Evolutionary conservation across 2,113 vertebrate genomes (phyloP), one percentile per base, ranked within the genome.

Genomic region (Eolophus roseicapilla): DNA sequence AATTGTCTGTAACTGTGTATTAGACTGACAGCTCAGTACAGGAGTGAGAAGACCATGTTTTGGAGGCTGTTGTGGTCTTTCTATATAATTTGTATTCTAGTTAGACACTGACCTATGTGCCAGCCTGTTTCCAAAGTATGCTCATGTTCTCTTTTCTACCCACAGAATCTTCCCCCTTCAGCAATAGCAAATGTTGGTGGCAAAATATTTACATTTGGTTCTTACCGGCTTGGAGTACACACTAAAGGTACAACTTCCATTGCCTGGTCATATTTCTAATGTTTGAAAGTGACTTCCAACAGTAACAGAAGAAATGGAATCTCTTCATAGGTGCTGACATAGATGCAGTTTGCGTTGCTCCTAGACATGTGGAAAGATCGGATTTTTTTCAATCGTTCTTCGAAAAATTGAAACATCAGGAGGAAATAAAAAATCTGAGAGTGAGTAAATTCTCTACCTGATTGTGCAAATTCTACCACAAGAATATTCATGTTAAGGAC

Each of bases 341-440:
- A 83, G 99, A 99, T 97, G 98, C 99, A 44, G 98, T 99, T 53
- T 99, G 99, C 98, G 99, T 99, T 93, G 99, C 99, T 82, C 99
- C 99, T 52, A 98, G 98, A 39, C 99, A 99, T 6, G 98, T 99
- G 85, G 99, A 99, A 89, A 98, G 99, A 90, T 98, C 95, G 7
- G 99, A 99, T 96, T 99, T 99, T 98, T 99, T 99, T 96, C 98
- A 98, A 86, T 99, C 99, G 5, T 99, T 99, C 97, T 99, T 99
- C 98, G 99, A 99, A 94, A 99, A 99, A 92, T 97, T 99, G 74
- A 99, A 99, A 97, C 98, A 97, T 82, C 99, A 98, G 41, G 98
- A 99, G 89, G 98, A 98, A 88, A 99, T 99, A 97, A 99, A 98
- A 97, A 99, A 99, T 92, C 95, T 99, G 86, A 98, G 99, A 97